Conservation (phyloP, 2,797 vertebrate genomes). For the Ictinia mississippiensis region DNA sequence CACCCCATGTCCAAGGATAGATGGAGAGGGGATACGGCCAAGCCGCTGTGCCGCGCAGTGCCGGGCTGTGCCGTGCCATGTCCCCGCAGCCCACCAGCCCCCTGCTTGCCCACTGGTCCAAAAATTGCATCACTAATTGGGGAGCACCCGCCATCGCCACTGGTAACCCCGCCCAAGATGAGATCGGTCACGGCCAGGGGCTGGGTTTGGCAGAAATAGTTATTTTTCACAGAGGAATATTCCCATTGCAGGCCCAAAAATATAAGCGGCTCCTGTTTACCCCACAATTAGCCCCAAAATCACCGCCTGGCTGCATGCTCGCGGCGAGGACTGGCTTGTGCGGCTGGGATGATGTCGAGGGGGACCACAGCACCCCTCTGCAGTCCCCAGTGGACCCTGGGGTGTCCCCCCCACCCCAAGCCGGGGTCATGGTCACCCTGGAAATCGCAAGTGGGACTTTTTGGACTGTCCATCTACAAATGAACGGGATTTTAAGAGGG, state of each 20-base stretch:
- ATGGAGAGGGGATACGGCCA: not conserved
- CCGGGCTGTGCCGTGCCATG: accelerated
- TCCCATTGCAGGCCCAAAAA: accelerated
- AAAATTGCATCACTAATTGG: not conserved
- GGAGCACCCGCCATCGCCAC: accelerated
- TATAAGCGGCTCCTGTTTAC: not conserved
- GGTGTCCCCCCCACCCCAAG: accelerated
- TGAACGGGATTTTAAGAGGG: accelerated
- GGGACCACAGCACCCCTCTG: accelerated
- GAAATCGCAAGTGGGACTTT: not conserved
- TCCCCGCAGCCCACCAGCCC: not conserved
- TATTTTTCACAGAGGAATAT: not conserved
- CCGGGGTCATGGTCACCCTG: accelerated
- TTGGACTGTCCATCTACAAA: accelerated
- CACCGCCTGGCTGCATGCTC: not conserved
- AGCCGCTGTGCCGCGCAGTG: not conserved
- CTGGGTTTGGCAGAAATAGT: not conserved
- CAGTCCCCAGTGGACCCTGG: not conserved
- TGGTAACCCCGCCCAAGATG: accelerated
- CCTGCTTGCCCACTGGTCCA: not conserved
- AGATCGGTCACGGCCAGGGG: accelerated
- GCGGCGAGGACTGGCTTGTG: accelerated
- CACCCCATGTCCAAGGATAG: not conserved
- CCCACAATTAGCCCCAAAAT: not conserved
- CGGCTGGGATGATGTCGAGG: accelerated